These are phyloP conservation scores for Proteles cristata DNA, from an alignment of 2,113 vertebrate species.

Conservation along the genomic window DNA sequence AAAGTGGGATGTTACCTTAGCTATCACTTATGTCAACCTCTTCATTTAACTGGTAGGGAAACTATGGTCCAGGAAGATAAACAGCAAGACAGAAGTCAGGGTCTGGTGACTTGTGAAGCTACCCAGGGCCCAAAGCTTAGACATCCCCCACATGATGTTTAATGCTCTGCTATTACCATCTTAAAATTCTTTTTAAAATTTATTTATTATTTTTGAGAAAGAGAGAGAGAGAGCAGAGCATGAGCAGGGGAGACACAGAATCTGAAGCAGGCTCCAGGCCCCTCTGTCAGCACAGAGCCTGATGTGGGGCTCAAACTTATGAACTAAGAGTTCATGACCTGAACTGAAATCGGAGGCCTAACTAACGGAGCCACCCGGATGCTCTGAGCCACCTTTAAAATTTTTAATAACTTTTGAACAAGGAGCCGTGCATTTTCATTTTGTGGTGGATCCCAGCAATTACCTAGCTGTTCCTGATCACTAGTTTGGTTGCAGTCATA, in stretches of 20 bases:
- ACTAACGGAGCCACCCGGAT: too few relatives aligned
- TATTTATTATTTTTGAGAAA: too few relatives aligned
- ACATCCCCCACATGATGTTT: neutral
- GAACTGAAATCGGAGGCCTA: too few relatives aligned
- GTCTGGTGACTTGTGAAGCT: neutral
- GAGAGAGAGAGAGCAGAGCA: too few relatives aligned
- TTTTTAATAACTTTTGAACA: neutral
- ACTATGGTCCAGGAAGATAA: neutral
- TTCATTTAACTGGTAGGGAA: too few relatives aligned
- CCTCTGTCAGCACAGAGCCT: too few relatives aligned
- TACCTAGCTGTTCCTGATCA: neutral
- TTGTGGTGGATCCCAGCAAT: neutral
- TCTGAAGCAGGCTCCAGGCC: too few relatives aligned
- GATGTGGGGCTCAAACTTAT: too few relatives aligned
- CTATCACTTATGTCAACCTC: neutral
- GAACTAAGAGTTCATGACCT: too few relatives aligned
- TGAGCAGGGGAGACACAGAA: too few relatives aligned
- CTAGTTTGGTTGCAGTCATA: neutral
- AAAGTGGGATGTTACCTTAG: neutral
- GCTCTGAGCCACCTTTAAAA: neutral
- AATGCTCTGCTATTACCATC: neutral
- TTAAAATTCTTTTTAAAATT: neutral
- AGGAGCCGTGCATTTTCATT: neutral
- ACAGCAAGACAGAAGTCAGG: accelerated
- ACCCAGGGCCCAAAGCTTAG: accelerated